Percentiles rank a stretch among this genome's conserved stretches.
These are phyloP conservation scores for Netelia virgata DNA, from an alignment of 2,888 invertebrate genomes.

Conservation along the genomic window DNA sequence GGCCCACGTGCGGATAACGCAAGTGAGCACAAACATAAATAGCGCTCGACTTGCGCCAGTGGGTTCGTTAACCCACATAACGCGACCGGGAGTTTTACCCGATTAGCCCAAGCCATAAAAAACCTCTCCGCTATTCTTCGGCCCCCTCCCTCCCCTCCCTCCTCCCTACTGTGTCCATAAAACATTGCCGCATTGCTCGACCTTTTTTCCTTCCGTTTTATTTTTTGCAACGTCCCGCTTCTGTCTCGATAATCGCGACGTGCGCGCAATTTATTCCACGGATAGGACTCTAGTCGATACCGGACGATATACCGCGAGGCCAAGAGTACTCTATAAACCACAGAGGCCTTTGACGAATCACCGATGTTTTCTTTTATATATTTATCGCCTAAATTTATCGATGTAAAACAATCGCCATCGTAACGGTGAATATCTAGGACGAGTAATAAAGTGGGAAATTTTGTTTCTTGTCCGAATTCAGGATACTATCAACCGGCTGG, in stretches of 20 bases:
- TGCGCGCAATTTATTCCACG: slow-evolving; percentile 37
- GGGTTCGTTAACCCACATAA: slow-evolving; percentile 63
- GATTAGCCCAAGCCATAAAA: slow-evolving; percentile 49
- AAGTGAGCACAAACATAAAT: slow-evolving; percentile 27
- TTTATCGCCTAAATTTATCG: slow-evolving; percentile 12
- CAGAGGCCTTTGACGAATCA: slow-evolving; percentile 5
- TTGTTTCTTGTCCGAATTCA: slow-evolving; percentile 84
- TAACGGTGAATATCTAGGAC: not conserved
- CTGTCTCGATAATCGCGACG: slow-evolving; percentile 41
- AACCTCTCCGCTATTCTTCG: slow-evolving; percentile 37
- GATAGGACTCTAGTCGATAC: slow-evolving; percentile 22
- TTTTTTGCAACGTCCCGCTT: slow-evolving; percentile 22
- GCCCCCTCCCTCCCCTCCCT: slow-evolving; percentile 1
- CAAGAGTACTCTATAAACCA: slow-evolving; percentile 12
- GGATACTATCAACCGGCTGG: slow-evolving; percentile 97
- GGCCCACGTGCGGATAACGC: slow-evolving; percentile 10
- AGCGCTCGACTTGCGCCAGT: slow-evolving; percentile 33
- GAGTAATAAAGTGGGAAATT: not conserved
- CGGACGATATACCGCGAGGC: not conserved
- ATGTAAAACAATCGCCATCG: slow-evolving; percentile 7
- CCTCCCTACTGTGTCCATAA: not conserved
- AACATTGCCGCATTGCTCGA: slow-evolving; percentile 25
- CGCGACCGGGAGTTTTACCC: slow-evolving; percentile 50
- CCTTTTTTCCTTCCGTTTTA: slow-evolving; percentile 15
- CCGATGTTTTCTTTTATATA: slow-evolving; percentile 7